Conservation (phyloP, 2,113 vertebrate genomes). For the Oryzias woworae region DNA sequence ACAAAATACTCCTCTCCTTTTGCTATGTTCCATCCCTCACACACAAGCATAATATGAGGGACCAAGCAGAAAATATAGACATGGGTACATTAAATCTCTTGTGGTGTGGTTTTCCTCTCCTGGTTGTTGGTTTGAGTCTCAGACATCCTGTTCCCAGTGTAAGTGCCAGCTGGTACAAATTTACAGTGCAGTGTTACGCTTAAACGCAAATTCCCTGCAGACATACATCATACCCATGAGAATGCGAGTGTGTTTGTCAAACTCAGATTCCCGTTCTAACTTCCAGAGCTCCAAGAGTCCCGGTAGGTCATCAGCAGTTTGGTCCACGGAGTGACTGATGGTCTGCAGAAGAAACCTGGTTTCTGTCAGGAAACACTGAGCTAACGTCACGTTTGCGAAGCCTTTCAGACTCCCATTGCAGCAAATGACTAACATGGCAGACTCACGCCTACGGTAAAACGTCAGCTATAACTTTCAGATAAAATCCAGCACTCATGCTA, state of each 20-base stretch:
- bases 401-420: not conserved
- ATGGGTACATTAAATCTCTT: slow-evolving; percentile 1
- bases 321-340: slow-evolving; percentile 1
- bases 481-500: not conserved
- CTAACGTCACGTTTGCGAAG: not conserved
- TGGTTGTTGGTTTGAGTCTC: slow-evolving; percentile 24
- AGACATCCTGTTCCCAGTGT: slow-evolving; percentile 32
- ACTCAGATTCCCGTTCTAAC: slow-evolving; percentile 29
- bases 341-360: slow-evolving; percentile 1
- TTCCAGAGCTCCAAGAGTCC: not conserved
- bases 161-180: slow-evolving; percentile 24
- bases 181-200: slow-evolving; percentile 7
- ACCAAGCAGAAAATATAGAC: not conserved
- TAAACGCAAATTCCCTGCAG: slow-evolving; percentile 26
- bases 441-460: too few species aligned
- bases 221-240: slow-evolving; percentile 16
- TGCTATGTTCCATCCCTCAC: not conserved
- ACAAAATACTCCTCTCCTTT: not conserved
- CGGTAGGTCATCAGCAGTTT: slow-evolving; percentile 11
- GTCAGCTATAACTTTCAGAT: not conserved
- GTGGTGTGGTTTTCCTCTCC: slow-evolving; percentile 8
- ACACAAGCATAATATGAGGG: not conserved
- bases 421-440: too few species aligned
- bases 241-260: slow-evolving; percentile 11
- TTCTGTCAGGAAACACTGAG: slow-evolving; percentile 4